A percentile compares a stretch with the other conserved stretches of the same genome.
phyloP scores from a whole-genome alignment of 2,113 vertebrate species.

The Pao palembangensis region DNA sequence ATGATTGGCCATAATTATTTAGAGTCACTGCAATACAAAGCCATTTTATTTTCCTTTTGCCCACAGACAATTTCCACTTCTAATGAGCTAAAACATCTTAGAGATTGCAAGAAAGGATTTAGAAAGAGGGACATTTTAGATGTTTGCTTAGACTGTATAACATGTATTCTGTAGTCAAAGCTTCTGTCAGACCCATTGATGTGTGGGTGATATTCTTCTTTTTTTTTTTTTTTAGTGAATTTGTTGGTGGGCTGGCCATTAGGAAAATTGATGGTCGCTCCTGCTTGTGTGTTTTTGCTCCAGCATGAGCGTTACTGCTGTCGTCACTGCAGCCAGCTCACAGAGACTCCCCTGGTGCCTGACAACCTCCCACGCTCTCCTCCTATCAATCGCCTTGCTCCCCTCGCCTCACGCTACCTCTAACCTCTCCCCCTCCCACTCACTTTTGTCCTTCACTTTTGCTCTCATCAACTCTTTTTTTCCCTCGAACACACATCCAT shows the following conservation, averaged over 20 bases:
- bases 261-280: slow-evolving; percentile 45
- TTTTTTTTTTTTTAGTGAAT: slow-evolving; percentile 45
- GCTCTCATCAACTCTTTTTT: slow-evolving; percentile 22
- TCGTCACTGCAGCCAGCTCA: slow-evolving; percentile 68
- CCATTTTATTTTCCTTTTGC: slow-evolving; percentile 8
- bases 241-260: slow-evolving; percentile 53
- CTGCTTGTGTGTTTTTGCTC: background rate
- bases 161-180: background rate
- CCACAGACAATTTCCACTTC: background rate
- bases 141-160: background rate
- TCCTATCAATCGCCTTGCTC: slow-evolving; percentile 39
- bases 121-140: background rate
- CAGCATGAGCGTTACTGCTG: slow-evolving; percentile 64
- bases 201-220: slow-evolving; percentile 38
- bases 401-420: slow-evolving; percentile 30
- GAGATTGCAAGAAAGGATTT: background rate
- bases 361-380: slow-evolving; percentile 66
- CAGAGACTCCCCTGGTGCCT: slow-evolving; percentile 70
- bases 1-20: slow-evolving; percentile 18
- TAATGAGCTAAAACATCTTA: too few species aligned
- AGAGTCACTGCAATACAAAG: slow-evolving; percentile 8
- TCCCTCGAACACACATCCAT: slow-evolving; percentile 4
- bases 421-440: slow-evolving; percentile 2
- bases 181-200: slow-evolving; percentile 9
- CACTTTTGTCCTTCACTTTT: slow-evolving; percentile 16